Conservation (phyloP, 2,888 invertebrate genomes). For the Pomacea canaliculata region DNA sequence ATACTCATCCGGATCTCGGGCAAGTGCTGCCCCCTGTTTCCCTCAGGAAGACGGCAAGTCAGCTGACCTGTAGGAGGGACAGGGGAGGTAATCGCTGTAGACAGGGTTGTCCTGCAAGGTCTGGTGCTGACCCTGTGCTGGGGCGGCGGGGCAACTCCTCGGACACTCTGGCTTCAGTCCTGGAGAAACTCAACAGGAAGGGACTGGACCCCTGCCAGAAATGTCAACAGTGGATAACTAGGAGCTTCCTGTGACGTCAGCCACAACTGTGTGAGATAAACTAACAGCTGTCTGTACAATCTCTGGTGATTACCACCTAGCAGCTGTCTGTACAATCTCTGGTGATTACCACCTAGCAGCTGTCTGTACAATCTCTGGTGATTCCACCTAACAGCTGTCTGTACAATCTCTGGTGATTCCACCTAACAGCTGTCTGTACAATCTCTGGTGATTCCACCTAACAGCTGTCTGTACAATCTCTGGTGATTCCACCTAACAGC, state of each 20-base stretch:
- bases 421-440: no score
- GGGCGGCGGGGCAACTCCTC: no score
- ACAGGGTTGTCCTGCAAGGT: neutral
- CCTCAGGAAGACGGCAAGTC: neutral
- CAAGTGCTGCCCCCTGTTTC: no score
- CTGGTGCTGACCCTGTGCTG: neutral
- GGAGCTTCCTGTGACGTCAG: neutral
- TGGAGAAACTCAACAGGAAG: conserved; percentile 7
- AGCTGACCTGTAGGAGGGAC: neutral
- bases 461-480: neutral
- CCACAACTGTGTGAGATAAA: no score
- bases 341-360: no score
- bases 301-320: no score
- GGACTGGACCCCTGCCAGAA: conserved; percentile 15
- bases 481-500: no score
- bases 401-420: no score
- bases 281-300: neutral
- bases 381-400: no score
- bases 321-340: no score
- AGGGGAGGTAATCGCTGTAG: neutral
- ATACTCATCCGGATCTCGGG: neutral
- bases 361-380: no score
- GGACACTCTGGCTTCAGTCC: neutral
- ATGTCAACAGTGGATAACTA: conserved; percentile 14
- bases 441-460: neutral